Conservation (phyloP, 2,113 vertebrate genomes). For the Tychaedon coryphoeus region DNA sequence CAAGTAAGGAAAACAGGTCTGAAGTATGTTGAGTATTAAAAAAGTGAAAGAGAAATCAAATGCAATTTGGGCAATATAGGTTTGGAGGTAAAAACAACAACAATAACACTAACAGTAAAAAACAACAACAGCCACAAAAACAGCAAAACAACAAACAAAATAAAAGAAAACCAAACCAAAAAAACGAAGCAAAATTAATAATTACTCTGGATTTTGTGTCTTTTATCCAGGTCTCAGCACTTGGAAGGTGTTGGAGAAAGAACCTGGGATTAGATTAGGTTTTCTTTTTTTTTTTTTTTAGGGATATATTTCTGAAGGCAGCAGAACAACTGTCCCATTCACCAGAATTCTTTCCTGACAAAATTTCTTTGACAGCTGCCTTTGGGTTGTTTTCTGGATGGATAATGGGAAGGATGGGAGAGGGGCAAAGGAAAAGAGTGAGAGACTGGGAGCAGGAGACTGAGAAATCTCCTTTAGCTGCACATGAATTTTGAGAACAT, state of each 20-base stretch:
- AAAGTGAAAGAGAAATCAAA: background rate
- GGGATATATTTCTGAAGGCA: background rate
- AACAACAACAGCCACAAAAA: background rate
- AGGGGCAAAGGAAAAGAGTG: background rate
- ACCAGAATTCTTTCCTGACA: background rate
- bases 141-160: too few relatives aligned
- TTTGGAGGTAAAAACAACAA: too few relatives aligned
- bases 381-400: background rate
- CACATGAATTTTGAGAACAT: background rate
- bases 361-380: background rate
- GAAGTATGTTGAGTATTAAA: fast-evolving
- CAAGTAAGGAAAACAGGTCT: background rate
- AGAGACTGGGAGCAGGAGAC: background rate
- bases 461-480: background rate
- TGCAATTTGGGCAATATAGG: background rate
- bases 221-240: background rate
- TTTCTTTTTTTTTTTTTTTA: background rate
- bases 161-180: too few relatives aligned
- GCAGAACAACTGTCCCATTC: background rate
- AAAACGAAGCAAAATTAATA: background rate
- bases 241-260: background rate
- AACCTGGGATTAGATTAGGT: fast-evolving
- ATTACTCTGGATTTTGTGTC: background rate
- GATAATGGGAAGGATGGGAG: background rate
- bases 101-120: background rate